Percentiles rank a stretch among this genome's conserved stretches.
Evolutionary conservation across 2,888 invertebrate genomes (phyloP).

Genomic region (Brachyopa scutellaris): DNA sequence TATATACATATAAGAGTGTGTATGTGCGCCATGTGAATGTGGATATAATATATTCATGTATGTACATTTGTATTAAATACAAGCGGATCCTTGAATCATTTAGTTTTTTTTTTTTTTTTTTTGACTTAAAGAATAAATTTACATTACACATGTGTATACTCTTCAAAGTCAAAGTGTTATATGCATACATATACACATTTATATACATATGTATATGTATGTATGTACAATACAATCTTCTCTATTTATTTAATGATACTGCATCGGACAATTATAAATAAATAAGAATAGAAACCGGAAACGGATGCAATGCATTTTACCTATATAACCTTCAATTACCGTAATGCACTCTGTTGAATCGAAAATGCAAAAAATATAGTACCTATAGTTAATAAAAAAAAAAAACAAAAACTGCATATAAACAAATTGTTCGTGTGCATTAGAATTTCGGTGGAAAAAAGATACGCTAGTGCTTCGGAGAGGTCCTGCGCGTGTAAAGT

Average conservation of each 20-base stretch:
- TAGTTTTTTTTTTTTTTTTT: too few species aligned
- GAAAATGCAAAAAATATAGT: too few species aligned
- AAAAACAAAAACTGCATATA: not conserved
- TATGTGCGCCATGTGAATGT: conserved; percentile 6
- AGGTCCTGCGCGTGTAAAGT: conserved; percentile 35
- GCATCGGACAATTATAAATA: not conserved
- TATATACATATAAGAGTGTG: too few species aligned
- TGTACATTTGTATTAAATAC: not conserved
- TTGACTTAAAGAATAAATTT: too few species aligned
- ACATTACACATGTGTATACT: not conserved
- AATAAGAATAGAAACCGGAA: not conserved
- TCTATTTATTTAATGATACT: not conserved
- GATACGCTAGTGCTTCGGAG: not conserved
- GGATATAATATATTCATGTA: not conserved
- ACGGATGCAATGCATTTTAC: not conserved
- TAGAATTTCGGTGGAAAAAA: not conserved
- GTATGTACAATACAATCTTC: not conserved
- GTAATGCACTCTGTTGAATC: too few species aligned
- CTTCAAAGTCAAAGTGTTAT: too few species aligned
- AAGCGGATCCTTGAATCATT: not conserved
- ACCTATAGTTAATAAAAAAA: too few species aligned
- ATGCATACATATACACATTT: not conserved
- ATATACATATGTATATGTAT: not conserved
- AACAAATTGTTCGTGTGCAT: conserved; percentile 18
- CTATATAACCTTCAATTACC: too few species aligned